These are phyloP conservation scores for Clupea harengus DNA, from an alignment of 2,113 vertebrate species.

Conservation along the genomic window DNA sequence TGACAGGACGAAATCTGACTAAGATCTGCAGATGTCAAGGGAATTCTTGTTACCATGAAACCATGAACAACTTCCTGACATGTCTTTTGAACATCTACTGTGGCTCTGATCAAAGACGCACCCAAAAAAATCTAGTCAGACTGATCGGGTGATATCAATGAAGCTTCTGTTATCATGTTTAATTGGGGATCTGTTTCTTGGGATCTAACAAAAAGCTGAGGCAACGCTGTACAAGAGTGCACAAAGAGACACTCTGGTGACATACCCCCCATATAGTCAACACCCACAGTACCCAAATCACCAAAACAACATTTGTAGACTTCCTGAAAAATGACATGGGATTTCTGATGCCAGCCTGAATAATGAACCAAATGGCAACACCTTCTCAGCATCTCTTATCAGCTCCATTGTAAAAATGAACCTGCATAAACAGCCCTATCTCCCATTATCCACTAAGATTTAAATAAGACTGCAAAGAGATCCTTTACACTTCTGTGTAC, in stretches of 20 bases:
- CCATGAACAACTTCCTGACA: not conserved
- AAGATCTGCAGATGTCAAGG: not conserved
- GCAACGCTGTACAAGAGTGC: not conserved
- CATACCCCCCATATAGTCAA: not conserved
- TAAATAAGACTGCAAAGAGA: not conserved
- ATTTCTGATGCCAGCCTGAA: not conserved
- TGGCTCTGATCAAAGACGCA: not conserved
- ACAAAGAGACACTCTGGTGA: not conserved
- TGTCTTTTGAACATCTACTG: not conserved
- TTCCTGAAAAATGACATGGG: not conserved
- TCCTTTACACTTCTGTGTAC: not conserved
- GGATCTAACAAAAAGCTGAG: not conserved
- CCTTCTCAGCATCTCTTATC: not conserved
- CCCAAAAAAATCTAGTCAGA: not conserved
- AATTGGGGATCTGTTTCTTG: not conserved
- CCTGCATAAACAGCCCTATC: not conserved
- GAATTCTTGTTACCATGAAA: not conserved
- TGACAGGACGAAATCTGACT: not conserved
- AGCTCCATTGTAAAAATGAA: not conserved
- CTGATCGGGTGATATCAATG: not conserved
- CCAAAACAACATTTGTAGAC: not conserved
- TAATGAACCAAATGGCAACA: not conserved
- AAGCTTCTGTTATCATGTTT: not conserved
- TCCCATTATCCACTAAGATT: not conserved
- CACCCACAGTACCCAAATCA: not conserved